Evolutionary conservation across 2,888 invertebrate species (phyloP), one percentile per base, ranked within the genome.

Genomic region (Callyntrura sp.): DNA sequence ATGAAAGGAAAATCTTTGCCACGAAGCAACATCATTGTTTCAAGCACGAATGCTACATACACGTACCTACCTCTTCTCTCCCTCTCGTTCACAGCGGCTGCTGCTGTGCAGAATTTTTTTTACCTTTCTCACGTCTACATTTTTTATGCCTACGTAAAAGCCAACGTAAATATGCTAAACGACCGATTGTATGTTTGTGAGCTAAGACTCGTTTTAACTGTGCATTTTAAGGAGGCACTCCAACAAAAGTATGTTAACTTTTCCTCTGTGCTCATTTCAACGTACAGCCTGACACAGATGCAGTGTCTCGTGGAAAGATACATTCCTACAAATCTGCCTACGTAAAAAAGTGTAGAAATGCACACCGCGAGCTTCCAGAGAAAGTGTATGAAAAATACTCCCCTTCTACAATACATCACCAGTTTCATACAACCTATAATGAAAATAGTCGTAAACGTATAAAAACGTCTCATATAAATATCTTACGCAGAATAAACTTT

Each of bases 321-420:
- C 57, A 70, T 70, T 17, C 78, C 6, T 35, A 81, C 60, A 57
- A n/a, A n/a, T 35, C 35, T 6, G 35, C 35, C 35, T 35, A 35
- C 35, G 35, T 35, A 4, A 2, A 35, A 4, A 35, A 4, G 2
- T 35, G 6, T 6, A 35, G 3, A 35, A 4, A 35, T 70, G 70
- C 78, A 81, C 60, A 60, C 20, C 23, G 43, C n/a, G 43, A 9
- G 76, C 2, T 9, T n/a, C 17, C 8, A 57, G 62, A 6, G 81
- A 81, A 81, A 81, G 81, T 17, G 62, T n/a, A n/a, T n/a, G 62
- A 20, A 62, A 82, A 62, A 78, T n/a, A n/a, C n/a, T n/a, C n/a
- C 45, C 45, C 12, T 45, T 45, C 43, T 73, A 48, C 0, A 20
- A 73, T n/a, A 45, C 17, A 14, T 20, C 14, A 43, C 48, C 12